A percentile compares a stretch with the other conserved stretches of the same genome.
phyloP scores from a whole-genome alignment of 2,888 invertebrate species.

The Platypus cylindrus region DNA sequence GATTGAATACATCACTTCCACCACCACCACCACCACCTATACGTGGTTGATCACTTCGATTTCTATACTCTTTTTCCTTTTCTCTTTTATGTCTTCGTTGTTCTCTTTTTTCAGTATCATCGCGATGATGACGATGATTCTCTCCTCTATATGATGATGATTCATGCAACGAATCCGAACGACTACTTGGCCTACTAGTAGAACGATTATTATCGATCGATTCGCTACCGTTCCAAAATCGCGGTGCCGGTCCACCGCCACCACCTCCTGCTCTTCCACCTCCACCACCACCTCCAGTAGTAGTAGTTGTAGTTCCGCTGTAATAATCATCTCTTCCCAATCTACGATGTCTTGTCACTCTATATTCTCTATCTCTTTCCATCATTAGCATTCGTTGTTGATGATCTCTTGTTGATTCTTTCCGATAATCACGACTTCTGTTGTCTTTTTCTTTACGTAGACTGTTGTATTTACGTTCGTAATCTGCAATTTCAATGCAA shows the following conservation, averaged over 20 bases:
- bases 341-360: constrained; percentile 33
- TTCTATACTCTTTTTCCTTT: constrained; percentile 26
- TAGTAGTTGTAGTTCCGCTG: too few relatives aligned
- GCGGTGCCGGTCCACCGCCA: constrained; percentile 16
- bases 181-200: constrained; percentile 33
- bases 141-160: too few relatives aligned
- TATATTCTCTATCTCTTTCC: constrained; percentile 12
- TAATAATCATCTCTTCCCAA: too few relatives aligned
- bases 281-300: constrained; percentile 14
- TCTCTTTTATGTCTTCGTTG: constrained; percentile 21
- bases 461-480: constrained; percentile 31
- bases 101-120: constrained; percentile 32
- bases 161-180: constrained; percentile 35
- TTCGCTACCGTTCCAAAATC: constrained; percentile 33
- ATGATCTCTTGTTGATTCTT: constrained; percentile 21
- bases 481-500: constrained; percentile 20
- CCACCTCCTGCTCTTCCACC: constrained; percentile 12
- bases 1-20: constrained; percentile 29
- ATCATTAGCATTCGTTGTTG: too few relatives aligned
- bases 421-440: too few relatives aligned
- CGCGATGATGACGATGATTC: constrained; percentile 27
- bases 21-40: too few relatives aligned
- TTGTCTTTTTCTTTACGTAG: constrained; percentile 33
- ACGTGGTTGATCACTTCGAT: constrained; percentile 28
- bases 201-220: constrained; percentile 26